Evolutionary conservation across 2,113 vertebrate genomes (phyloP).

Genomic region (Passer domesticus): DNA sequence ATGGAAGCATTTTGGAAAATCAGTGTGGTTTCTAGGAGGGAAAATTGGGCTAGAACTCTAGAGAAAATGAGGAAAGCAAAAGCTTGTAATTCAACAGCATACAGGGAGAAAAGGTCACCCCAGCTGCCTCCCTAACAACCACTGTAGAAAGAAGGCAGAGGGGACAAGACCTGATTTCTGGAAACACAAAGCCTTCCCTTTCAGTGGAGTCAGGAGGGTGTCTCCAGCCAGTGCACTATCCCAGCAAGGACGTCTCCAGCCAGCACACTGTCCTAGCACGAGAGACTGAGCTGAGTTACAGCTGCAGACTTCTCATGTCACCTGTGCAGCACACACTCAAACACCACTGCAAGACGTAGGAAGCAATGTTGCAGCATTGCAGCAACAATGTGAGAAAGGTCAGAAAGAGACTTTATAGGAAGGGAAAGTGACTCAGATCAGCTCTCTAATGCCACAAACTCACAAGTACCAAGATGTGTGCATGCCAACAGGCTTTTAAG

Average conservation of each 20-base stretch:
- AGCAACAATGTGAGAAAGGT: neutral
- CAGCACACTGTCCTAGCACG: fast-evolving
- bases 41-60: neutral
- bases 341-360: neutral
- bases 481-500: neutral
- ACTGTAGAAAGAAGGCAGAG: neutral
- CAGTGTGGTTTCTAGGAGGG: neutral
- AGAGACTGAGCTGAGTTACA: neutral
- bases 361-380: neutral
- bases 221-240: neutral
- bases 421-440: neutral
- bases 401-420: neutral
- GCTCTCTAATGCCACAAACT: neutral
- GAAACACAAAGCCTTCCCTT: neutral
- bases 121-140: neutral
- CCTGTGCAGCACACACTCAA: neutral
- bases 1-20: neutral
- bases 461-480: neutral
- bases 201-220: neutral
- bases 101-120: neutral
- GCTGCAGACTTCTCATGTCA: neutral
- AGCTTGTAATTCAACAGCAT: neutral
- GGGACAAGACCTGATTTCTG: neutral
- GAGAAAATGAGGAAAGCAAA: neutral
- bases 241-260: neutral